Evolutionary conservation across 1,140 invertebrate species (phyloP), one percentile per base, ranked within the genome.

Genomic region (Drosophila setifemur): DNA sequence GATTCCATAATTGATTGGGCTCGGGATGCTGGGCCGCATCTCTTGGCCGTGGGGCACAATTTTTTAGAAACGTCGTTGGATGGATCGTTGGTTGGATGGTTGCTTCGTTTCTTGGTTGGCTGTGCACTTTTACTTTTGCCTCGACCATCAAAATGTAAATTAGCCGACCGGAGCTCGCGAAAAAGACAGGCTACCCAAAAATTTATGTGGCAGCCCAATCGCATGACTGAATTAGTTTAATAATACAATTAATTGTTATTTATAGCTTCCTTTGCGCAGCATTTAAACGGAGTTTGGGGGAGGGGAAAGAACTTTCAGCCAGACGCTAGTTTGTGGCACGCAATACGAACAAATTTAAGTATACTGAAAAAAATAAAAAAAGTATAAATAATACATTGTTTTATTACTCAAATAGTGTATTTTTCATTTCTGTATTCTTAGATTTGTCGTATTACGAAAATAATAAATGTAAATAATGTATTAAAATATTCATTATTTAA

Each of bases 181-280:
- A 33, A 33, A 18, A 47, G 18, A 31, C 26, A 26, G 44, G 29
- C 49, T 40, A 23, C 68, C n/a, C 66, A 54, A 57, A 58, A 78
- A 74, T 85, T 71, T 85, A 83, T 85, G 79, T 82, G 73, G 16
- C 52, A 35, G 53, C 28, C 48, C 28, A 40, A 73, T 85, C 83
- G 81, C 81, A 85, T 85, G 81, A 85, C 81, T 85, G 81, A 85
- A 86, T 85, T 85, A 85, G 81, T 85, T 85, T 85, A 85, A 85
- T 86, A 81, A 81, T 75, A 85, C 81, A 86, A 86, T 85, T 85
- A 85, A 85, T 85, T 81, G 72, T 85, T 85, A 85, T 85, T 85
- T 85, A 85, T 85, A 60, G 81, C 81, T 85, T 85, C 81, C 81
- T 85, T 49, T 82, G 55, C 5, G 33, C 54, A 64, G 45, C 58